These are phyloP conservation scores for Terrapene triunguis DNA, from an alignment of 2,113 vertebrate genomes.

Conservation along the genomic window DNA sequence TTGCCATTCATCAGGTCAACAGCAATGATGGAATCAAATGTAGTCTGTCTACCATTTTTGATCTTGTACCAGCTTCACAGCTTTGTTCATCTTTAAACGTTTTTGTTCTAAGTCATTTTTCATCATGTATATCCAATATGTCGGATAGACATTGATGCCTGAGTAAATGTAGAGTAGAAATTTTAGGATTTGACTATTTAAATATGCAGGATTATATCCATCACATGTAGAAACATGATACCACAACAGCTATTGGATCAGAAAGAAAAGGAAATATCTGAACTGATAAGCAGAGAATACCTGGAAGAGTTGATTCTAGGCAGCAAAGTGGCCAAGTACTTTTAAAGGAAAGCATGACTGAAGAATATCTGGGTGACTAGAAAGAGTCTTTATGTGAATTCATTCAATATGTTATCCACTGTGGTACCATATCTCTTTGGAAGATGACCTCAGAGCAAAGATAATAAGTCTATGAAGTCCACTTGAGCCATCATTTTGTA, in stretches of 20 bases:
- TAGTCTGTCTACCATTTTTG: neutral
- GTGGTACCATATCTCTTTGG: neutral
- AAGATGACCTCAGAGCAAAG: neutral
- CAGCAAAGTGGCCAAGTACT: neutral
- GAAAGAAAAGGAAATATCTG: neutral
- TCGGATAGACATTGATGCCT: neutral
- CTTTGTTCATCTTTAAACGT: neutral
- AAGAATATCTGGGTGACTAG: neutral
- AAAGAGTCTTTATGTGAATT: neutral
- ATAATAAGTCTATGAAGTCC: neutral
- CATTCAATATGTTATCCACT: neutral
- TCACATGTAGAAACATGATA: neutral
- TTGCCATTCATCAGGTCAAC: neutral
- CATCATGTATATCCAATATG: neutral
- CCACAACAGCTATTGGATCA: neutral
- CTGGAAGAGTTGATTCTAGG: neutral
- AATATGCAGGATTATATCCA: neutral
- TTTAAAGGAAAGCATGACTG: neutral
- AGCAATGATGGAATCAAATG: neutral
- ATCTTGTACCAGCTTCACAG: neutral
- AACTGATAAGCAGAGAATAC: neutral
- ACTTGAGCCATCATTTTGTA: neutral
- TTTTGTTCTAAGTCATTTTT: neutral
- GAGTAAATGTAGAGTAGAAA: neutral
- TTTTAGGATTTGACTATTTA: neutral